phyloP scores from a whole-genome alignment of 2,113 vertebrate species.

The Cryptotis parvus region DNA sequence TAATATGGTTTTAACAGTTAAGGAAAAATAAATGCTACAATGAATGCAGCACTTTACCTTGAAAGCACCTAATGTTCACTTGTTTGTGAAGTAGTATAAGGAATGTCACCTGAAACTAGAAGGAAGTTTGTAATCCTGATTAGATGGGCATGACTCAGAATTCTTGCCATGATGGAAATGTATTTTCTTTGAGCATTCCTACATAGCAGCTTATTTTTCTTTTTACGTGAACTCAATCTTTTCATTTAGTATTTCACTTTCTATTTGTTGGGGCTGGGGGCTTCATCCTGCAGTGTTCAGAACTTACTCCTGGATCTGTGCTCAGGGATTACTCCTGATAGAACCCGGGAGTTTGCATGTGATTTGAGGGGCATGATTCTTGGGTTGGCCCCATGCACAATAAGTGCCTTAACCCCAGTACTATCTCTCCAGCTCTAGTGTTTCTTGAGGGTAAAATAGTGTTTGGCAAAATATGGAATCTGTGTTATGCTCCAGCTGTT shows the following conservation, averaged over 20 bases:
- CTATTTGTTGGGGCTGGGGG: no score
- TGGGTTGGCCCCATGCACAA: no score
- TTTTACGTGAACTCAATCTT: not conserved
- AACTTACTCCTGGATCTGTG: no score
- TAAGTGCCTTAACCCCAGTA: no score
- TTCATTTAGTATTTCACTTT: not conserved
- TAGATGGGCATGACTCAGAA: not conserved
- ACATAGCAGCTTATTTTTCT: not conserved
- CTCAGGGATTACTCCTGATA: no score
- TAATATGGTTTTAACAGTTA: not conserved
- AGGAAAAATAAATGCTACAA: not conserved
- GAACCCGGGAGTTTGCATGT: no score
- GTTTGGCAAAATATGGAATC: not conserved
- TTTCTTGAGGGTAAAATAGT: slow-evolving; percentile 15
- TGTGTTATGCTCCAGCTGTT: not conserved
- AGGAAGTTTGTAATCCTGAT: not conserved
- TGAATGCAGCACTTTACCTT: not conserved
- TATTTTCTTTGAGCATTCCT: not conserved
- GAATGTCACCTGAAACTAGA: not conserved
- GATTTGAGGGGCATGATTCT: no score
- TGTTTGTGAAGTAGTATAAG: not conserved
- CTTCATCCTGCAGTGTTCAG: no score
- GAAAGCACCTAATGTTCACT: not conserved
- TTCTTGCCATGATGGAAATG: not conserved
- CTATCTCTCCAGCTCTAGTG: no score